Evolutionary conservation across 2,797 vertebrate species (phyloP).

Genomic region (Graptemys geographica): DNA sequence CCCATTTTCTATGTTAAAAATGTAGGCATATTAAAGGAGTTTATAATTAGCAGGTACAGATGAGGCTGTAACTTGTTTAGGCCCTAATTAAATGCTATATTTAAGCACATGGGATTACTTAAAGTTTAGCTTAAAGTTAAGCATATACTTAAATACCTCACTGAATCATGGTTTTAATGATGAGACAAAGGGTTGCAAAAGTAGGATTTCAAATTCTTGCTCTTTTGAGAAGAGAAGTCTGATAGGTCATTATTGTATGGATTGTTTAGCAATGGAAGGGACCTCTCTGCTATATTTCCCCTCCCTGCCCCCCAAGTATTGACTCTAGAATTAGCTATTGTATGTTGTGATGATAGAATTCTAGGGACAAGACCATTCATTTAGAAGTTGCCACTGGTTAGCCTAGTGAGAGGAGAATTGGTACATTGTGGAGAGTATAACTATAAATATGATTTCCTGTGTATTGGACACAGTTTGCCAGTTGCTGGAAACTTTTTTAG

Average conservation of each 20-base stretch:
- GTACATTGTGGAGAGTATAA: conserved; percentile 60
- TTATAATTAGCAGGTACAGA: not conserved
- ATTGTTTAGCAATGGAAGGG: not conserved
- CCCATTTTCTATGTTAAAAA: not conserved
- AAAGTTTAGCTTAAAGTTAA: not conserved
- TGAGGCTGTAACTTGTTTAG: not conserved
- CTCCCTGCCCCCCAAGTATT: not conserved
- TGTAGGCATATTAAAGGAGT: not conserved
- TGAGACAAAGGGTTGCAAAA: not conserved
- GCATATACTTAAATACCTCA: not conserved
- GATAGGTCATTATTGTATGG: not conserved
- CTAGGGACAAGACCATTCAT: conserved; percentile 42
- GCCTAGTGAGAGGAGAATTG: conserved; percentile 59
- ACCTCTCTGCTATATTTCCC: not conserved
- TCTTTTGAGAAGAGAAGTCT: not conserved
- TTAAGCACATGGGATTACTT: not conserved
- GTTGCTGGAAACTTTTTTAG: conserved; percentile 58
- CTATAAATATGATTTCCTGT: conserved; percentile 76
- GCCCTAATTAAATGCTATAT: not conserved
- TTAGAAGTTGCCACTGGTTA: conserved; percentile 21
- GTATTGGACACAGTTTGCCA: conserved; percentile 47
- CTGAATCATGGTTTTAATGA: not conserved
- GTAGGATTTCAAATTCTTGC: not conserved
- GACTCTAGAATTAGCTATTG: conserved; percentile 17
- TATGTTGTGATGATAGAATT: not conserved